These are phyloP conservation scores for Xestia sexstrigata DNA, from an alignment of 2,888 invertebrate genomes.

Conservation along the genomic window DNA sequence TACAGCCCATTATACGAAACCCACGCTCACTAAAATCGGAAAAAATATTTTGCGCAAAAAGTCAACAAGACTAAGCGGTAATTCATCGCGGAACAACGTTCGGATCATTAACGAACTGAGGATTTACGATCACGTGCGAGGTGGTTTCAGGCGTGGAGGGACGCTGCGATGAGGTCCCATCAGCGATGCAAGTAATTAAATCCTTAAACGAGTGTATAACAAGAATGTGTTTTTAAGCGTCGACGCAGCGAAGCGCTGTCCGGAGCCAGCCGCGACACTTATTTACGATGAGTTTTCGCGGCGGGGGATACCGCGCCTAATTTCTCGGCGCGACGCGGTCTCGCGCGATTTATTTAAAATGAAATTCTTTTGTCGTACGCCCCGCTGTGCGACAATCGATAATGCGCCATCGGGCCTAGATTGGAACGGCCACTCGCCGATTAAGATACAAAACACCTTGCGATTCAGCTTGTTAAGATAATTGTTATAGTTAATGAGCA, in stretches of 20 bases:
- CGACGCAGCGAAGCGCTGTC: conserved; percentile 76
- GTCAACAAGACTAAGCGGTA: conserved; percentile 86
- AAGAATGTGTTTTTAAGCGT: conserved; percentile 86
- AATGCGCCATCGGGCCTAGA: conserved; percentile 84
- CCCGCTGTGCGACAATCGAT: conserved; percentile 88
- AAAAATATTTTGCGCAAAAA: conserved; percentile 84
- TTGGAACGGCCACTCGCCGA: conserved; percentile 81
- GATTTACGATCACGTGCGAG: conserved; percentile 88
- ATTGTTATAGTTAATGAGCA: conserved; percentile 75
- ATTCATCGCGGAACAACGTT: conserved; percentile 85
- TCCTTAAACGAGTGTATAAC: conserved; percentile 89
- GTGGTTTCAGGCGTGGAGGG: conserved; percentile 69
- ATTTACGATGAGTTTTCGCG: conserved; percentile 90
- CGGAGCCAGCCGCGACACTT: conserved; percentile 83
- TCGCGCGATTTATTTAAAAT: conserved; percentile 89
- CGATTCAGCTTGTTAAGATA: conserved; percentile 75
- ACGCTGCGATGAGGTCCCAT: conserved; percentile 72
- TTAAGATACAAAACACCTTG: conserved; percentile 86
- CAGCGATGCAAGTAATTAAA: conserved; percentile 88
- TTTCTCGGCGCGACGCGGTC: conserved; percentile 88
- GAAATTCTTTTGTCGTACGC: conserved; percentile 86
- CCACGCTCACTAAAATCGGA: conserved; percentile 83
- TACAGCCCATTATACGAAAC: conserved; percentile 83
- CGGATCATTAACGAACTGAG: conserved; percentile 87
- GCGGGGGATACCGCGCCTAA: conserved; percentile 89